Evolutionary conservation across 2,797 vertebrate genomes (phyloP).

Genomic region (Chelonia mydas): DNA sequence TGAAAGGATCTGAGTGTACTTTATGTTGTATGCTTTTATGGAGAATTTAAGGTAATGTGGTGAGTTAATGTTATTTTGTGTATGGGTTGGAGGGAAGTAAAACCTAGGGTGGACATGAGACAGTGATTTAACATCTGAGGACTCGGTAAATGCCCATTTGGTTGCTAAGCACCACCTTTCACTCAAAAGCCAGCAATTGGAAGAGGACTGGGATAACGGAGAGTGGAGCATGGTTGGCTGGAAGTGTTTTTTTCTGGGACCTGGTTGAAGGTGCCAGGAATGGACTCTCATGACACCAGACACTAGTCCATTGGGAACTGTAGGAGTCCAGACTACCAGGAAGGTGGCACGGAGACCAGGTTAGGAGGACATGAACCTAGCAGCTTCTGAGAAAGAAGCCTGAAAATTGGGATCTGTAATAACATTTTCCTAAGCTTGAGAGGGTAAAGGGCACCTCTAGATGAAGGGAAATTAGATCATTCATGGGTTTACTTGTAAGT

Average conservation of each 20-base stretch:
- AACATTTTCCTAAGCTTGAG: not conserved
- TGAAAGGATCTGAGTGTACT: not conserved
- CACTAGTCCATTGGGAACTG: not conserved
- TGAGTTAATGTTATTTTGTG: no score
- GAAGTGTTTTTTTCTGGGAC: not conserved
- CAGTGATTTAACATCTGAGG: no score
- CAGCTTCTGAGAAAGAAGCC: not conserved
- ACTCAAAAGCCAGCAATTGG: not conserved
- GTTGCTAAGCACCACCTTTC: not conserved
- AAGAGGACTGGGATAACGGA: not conserved
- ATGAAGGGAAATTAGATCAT: not conserved
- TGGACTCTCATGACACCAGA: not conserved
- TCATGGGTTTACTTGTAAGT: not conserved
- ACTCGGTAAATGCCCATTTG: no score
- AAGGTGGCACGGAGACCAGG: not conserved
- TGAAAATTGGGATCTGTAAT: not conserved
- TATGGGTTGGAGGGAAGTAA: no score
- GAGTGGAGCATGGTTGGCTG: not conserved
- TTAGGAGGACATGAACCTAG: not conserved
- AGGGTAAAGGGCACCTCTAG: not conserved
- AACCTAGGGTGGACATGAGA: no score
- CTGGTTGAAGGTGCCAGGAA: not conserved
- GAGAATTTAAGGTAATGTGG: no score
- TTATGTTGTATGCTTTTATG: not conserved
- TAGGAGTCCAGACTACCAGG: not conserved